Base-by-base conservation (phyloP, 1,140 invertebrate species). In the Drosophila truncata region DNA sequence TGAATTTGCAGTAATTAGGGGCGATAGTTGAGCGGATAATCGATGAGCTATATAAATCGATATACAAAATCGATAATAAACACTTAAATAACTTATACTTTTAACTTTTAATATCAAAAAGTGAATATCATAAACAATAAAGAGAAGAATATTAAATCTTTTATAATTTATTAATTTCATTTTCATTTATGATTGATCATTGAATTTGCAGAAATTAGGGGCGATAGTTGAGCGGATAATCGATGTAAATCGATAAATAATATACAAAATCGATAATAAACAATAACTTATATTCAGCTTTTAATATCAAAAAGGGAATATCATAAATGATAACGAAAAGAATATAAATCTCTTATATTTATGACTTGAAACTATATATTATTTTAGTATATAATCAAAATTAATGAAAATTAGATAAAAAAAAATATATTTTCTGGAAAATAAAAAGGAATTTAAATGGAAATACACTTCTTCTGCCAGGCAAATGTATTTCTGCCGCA, bases 401-500 rank as follows among this genome's bases (percentile, higher is more conserved):
- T n/a, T n/a, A n/a, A n/a, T n/a, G n/a, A n/a, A n/a, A n/a, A n/a
- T n/a, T n/a, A n/a, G n/a, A n/a, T n/a, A n/a, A n/a, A n/a, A n/a
- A n/a, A n/a, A n/a, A n/a, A n/a, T n/a, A n/a, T n/a, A n/a, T n/a
- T n/a, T n/a, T n/a, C n/a, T 9, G 8, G 9, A 10, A 1, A 20
- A 14, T 33, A 13, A 33, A n/a, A 23, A 31, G 18, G n/a, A 27
- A 52, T 33, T 9, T 7, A 52, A n/a, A 33, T 54, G 9, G 13
- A 49, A 65, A 66, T 5, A 18, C 25, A 35, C 23, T 23, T 54
- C 8, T 18, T 20, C 9, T 54, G 14, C 14, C 23, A 23, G 35
- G 25, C 23, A 6, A 37, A 62, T 64, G 33, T 47, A 35, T 64
- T 27, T 62, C 18, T 27, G 25, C 64, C 64, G 35, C 60, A 49